Evolutionary conservation across 2,888 invertebrate species (phyloP).

Genomic region (Drosophila vallismaia): DNA sequence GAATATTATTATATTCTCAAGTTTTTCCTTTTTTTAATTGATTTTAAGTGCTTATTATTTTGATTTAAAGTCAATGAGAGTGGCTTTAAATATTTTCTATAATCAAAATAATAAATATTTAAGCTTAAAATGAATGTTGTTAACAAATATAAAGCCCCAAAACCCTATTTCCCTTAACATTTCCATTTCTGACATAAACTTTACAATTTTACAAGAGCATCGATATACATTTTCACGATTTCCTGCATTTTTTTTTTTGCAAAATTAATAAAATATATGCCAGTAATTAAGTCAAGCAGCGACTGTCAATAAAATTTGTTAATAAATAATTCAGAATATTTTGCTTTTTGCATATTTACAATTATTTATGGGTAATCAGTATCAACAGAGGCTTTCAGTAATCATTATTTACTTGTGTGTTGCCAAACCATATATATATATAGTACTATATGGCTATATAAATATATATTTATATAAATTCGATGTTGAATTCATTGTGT

Average conservation of each 20-base stretch:
- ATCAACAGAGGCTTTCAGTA: constrained; percentile 76
- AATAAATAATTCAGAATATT: constrained; percentile 78
- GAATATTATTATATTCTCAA: not conserved
- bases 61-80: no score
- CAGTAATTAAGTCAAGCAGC: constrained; percentile 79
- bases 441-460: not conserved
- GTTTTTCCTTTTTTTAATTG: not conserved
- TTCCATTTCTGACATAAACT: not conserved
- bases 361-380: constrained; percentile 78
- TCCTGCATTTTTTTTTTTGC: constrained; percentile 19
- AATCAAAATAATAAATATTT: no score
- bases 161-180: not conserved
- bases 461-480: constrained; percentile 2
- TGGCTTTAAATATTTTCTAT: no score
- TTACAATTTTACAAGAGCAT: not conserved
- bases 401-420: constrained; percentile 69
- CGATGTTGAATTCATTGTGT: constrained; percentile 9
- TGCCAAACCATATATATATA: constrained; percentile 6
- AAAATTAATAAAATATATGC: constrained; percentile 78
- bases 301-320: constrained; percentile 78
- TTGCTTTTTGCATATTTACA: constrained; percentile 76
- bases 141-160: not conserved
- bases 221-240: not conserved
- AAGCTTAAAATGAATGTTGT: no score
- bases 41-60: no score